These are phyloP conservation scores for Pterostichus niger DNA, from an alignment of 2,888 invertebrate species.

Conservation along the genomic window DNA sequence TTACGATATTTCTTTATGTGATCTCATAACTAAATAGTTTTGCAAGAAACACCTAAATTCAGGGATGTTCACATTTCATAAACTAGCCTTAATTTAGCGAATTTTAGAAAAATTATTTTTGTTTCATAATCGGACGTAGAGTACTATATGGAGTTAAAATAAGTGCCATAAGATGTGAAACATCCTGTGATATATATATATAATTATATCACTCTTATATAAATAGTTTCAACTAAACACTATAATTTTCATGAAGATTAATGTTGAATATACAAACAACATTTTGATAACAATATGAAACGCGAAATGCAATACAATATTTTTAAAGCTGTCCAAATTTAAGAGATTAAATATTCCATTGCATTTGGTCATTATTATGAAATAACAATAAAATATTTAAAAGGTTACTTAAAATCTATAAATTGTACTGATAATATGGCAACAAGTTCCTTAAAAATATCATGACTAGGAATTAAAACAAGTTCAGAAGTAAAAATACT, in stretches of 20 bases:
- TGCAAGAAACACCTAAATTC: no score
- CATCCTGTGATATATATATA: background rate
- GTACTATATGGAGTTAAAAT: no score
- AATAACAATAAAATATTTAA: background rate
- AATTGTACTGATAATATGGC: slow-evolving; percentile 59
- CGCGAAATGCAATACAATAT: slow-evolving; percentile 39
- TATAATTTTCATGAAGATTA: background rate
- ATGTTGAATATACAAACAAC: background rate
- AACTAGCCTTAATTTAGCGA: no score
- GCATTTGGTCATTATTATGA: slow-evolving; percentile 1
- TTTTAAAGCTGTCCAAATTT: slow-evolving; percentile 14
- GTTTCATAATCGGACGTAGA: no score
- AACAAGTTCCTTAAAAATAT: slow-evolving; percentile 33
- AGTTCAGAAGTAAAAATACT: slow-evolving; percentile 44
- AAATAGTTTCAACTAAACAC: slow-evolving; percentile 11
- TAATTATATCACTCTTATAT: slow-evolving; percentile 9
- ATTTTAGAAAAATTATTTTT: no score
- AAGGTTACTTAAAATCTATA: slow-evolving; percentile 18
- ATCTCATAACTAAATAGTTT: no score
- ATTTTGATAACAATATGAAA: slow-evolving; percentile 25
- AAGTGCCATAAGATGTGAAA: no score
- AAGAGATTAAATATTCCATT: slow-evolving; percentile 17
- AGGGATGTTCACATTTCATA: no score
- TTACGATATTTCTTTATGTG: no score
- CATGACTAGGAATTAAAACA: slow-evolving; percentile 43